These are phyloP conservation scores for Cephus spinipes DNA, from an alignment of 2,888 invertebrate genomes.

Conservation along the genomic window DNA sequence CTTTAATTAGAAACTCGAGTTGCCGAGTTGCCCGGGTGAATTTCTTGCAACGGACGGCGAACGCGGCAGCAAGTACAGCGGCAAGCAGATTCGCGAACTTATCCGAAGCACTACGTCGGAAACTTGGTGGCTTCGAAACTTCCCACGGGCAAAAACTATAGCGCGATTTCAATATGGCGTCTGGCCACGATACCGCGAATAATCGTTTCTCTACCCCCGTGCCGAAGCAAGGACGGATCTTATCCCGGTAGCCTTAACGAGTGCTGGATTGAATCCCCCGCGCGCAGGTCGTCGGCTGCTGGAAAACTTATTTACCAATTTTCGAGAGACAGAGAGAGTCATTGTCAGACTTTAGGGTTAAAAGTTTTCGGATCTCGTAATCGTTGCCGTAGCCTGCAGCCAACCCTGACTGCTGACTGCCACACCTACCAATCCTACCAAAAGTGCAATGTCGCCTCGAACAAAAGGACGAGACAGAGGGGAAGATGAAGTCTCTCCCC, in stretches of 20 bases:
- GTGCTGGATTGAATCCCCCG: background rate
- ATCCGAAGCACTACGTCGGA: constrained; percentile 32
- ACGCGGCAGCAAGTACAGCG: constrained; percentile 27
- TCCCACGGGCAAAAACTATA: constrained; percentile 32
- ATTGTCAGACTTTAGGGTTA: background rate
- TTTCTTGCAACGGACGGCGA: constrained; percentile 47
- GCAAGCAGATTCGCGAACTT: constrained; percentile 55
- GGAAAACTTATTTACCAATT: background rate
- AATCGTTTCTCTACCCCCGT: constrained; percentile 49
- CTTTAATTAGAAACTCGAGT: constrained; percentile 61
- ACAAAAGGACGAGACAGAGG: constrained; percentile 4
- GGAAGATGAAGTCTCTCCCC: background rate
- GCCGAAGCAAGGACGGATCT: background rate
- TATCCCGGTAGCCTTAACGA: background rate
- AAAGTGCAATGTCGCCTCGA: constrained; percentile 8
- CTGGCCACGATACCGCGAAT: constrained; percentile 45
- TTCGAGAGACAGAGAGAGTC: background rate
- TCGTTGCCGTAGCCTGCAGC: background rate
- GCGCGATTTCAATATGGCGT: constrained; percentile 47
- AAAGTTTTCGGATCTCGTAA: background rate
- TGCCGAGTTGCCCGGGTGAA: constrained; percentile 30
- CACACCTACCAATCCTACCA: constrained; percentile 6
- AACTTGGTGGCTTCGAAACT: constrained; percentile 51
- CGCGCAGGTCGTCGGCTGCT: background rate
- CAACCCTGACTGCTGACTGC: background rate